Percentiles rank a stretch among this genome's conserved stretches.
Conservation (phyloP, 2,888 invertebrate species). For the Ernsta delagoae region DNA sequence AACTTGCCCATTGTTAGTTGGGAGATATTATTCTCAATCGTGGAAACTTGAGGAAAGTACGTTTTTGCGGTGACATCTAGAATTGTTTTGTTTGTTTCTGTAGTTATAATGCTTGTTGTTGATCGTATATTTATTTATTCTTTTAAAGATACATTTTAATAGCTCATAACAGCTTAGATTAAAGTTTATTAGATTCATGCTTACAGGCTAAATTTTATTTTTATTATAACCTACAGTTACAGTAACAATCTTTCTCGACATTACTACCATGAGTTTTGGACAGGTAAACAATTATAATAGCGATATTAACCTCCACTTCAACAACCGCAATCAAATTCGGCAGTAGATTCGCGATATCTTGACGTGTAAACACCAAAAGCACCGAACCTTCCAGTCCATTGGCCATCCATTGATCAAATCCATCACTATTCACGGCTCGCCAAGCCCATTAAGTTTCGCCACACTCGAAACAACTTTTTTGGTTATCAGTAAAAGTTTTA, state of each 20-base stretch:
- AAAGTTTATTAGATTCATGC: no score
- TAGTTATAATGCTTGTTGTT: constrained; percentile 1
- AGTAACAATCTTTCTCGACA: no score
- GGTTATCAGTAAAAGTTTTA: constrained; percentile 37
- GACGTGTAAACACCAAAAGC: not conserved
- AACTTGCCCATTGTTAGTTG: constrained; percentile 21
- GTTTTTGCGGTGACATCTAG: constrained; percentile 29
- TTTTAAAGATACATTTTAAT: not conserved
- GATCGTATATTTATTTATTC: not conserved
- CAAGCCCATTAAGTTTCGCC: constrained; percentile 28
- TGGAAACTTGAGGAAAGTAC: constrained; percentile 36
- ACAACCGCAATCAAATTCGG: no score
- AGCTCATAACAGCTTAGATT: no score
- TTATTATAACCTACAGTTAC: no score
- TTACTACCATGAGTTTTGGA: no score
- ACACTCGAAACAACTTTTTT: constrained; percentile 29
- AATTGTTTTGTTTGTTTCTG: constrained; percentile 26
- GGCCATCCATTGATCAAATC: constrained; percentile 5
- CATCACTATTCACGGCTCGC: constrained; percentile 12
- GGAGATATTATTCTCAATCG: constrained; percentile 24
- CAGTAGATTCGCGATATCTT: not conserved
- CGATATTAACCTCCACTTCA: no score
- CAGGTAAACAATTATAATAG: no score
- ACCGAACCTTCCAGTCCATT: not conserved
- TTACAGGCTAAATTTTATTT: no score